Conservation (phyloP, 2,113 vertebrate genomes). For the Otocyon megalotis region DNA sequence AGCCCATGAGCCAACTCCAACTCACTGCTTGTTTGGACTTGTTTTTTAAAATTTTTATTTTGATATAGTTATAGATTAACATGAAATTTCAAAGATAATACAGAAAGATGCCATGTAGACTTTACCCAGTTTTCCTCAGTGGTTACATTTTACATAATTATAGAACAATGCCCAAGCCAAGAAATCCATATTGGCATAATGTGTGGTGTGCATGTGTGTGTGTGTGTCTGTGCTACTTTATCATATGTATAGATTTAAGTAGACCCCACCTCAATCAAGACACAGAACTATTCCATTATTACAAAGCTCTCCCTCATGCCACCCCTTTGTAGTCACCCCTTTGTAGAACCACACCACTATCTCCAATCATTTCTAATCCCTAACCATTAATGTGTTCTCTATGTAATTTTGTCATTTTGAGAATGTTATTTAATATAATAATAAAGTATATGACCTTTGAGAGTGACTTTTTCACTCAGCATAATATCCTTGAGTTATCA, state of each 20-base stretch:
- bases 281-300: not conserved
- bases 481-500: not conserved
- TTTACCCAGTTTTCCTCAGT: not conserved
- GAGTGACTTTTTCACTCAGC: not conserved
- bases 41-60: not conserved
- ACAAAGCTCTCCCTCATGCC: not conserved
- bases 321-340: not conserved
- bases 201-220: not conserved
- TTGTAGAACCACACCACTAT: not conserved
- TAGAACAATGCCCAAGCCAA: not conserved
- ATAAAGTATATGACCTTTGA: not conserved
- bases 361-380: not conserved
- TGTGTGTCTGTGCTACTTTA: not conserved
- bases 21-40: not conserved
- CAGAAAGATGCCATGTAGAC: not conserved
- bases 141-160: not conserved
- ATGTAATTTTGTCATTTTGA: not conserved
- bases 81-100: conserved; percentile 9
- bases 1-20: not conserved
- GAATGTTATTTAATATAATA: not conserved
- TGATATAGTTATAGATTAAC: not conserved
- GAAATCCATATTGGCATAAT: not conserved
- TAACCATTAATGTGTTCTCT: not conserved
- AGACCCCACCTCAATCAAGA: not conserved
- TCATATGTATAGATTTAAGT: not conserved